Conservation (phyloP, 2,797 vertebrate species). For the Amblyraja radiata region DNA sequence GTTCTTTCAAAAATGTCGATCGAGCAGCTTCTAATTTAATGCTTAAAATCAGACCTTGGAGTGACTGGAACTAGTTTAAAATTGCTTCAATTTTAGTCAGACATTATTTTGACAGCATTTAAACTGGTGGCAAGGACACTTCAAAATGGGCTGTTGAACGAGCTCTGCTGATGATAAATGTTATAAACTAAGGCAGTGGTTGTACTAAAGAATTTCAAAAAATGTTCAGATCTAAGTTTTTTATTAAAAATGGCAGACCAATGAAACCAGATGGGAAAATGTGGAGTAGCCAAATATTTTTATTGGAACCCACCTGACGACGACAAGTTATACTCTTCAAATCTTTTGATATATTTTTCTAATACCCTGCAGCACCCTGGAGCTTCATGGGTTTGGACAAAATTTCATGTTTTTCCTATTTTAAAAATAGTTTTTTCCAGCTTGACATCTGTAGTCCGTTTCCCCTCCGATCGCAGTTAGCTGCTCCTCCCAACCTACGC, state of each 20-base stretch:
- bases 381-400: constrained; percentile 35
- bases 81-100: constrained; percentile 2
- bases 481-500: not conserved
- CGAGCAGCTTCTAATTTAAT: constrained; percentile 17
- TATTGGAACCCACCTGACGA: constrained; percentile 37
- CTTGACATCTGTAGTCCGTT: constrained; percentile 28
- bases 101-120: constrained; percentile 20
- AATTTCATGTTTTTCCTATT: constrained; percentile 38
- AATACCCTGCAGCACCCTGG: constrained; percentile 37
- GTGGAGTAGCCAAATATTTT: constrained; percentile 37
- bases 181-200: constrained; percentile 5
- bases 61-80: constrained; percentile 15
- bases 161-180: not conserved
- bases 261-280: constrained; percentile 36
- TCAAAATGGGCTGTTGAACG: constrained; percentile 23
- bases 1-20: not conserved
- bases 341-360: constrained; percentile 39
- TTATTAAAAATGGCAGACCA: constrained; percentile 37
- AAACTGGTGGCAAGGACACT: constrained; percentile 24
- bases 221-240: constrained; percentile 11
- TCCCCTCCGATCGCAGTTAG: not conserved
- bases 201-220: constrained; percentile 18
- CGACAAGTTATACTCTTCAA: constrained; percentile 35
- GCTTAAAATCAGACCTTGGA: constrained; percentile 15
- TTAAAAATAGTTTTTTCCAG: constrained; percentile 36